These are phyloP conservation scores for Hucho hucho DNA, from an alignment of 2,113 vertebrate species.

Conservation along the genomic window DNA sequence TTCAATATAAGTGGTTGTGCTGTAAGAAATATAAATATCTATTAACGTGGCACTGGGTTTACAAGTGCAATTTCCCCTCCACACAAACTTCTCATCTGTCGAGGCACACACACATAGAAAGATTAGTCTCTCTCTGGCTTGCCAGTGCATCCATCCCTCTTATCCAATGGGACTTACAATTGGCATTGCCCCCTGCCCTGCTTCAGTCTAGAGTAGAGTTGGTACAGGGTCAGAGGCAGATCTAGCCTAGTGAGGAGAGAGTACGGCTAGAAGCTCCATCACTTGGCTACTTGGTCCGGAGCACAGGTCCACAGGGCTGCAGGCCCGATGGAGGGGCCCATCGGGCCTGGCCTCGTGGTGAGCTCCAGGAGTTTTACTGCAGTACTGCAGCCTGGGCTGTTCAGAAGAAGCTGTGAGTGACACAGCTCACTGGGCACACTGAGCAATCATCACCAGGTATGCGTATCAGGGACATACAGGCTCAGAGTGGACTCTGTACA, in stretches of 20 bases:
- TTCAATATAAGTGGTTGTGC: background rate
- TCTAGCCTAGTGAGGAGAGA: conserved; percentile 14
- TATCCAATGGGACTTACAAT: background rate
- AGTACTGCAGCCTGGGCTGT: too few relatives aligned
- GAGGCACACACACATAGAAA: conserved; percentile 48
- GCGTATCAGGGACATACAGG: too few relatives aligned
- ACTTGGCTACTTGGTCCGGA: conserved; percentile 19
- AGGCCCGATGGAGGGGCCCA: conserved; percentile 45
- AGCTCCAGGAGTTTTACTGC: background rate
- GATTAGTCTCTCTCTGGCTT: conserved; percentile 53
- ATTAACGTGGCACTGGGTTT: background rate
- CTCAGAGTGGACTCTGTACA: background rate
- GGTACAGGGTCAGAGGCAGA: conserved; percentile 31
- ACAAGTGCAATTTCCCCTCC: conserved; percentile 30
- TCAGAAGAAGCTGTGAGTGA: background rate
- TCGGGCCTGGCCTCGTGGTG: conserved; percentile 13
- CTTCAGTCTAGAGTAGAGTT: conserved; percentile 8
- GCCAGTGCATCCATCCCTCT: conserved; percentile 51
- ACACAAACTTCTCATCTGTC: conserved; percentile 36
- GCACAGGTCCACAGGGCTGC: conserved; percentile 25
- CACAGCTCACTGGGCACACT: background rate
- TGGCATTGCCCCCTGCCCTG: background rate
- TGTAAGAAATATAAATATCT: background rate
- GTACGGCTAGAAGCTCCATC: conserved; percentile 34
- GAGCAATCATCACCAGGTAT: background rate